Percentiles rank a stretch among this genome's conserved stretches.
Evolutionary conservation across 2,113 vertebrate species (phyloP).

Genomic region (Catharus fuscescens): DNA sequence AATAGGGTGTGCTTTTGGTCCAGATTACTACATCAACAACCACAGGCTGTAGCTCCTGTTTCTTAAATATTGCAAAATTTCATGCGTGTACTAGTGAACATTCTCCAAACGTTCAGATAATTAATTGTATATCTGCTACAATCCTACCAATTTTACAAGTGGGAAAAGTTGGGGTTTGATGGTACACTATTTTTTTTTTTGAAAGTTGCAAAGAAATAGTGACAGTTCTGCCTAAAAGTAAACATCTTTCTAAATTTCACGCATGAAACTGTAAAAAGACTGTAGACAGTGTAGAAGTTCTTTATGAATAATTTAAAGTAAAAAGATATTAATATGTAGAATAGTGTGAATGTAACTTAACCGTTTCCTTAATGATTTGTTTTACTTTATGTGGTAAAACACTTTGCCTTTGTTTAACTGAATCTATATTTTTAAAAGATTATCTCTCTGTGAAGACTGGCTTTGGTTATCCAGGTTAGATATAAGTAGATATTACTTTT

Average conservation of each 20-base stretch:
- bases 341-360: neutral
- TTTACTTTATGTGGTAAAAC: neutral
- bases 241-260: neutral
- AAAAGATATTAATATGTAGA: neutral
- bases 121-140: neutral
- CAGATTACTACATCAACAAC: neutral
- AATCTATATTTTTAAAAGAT: neutral
- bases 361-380: accelerated
- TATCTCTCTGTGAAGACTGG: neutral
- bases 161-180: neutral
- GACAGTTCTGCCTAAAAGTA: neutral
- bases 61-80: neutral
- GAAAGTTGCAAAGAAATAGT: neutral
- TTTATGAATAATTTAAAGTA: neutral
- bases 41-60: neutral
- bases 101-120: neutral
- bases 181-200: neutral
- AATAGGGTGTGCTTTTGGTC: neutral
- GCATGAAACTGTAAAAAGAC: neutral
- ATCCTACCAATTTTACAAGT: neutral
- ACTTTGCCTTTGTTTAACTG: neutral
- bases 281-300: neutral
- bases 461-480: neutral
- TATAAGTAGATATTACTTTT: neutral
- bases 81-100: neutral